These are phyloP conservation scores for Coptotermes formosanus DNA, from an alignment of 1,140 invertebrate species.

Conservation along the genomic window DNA sequence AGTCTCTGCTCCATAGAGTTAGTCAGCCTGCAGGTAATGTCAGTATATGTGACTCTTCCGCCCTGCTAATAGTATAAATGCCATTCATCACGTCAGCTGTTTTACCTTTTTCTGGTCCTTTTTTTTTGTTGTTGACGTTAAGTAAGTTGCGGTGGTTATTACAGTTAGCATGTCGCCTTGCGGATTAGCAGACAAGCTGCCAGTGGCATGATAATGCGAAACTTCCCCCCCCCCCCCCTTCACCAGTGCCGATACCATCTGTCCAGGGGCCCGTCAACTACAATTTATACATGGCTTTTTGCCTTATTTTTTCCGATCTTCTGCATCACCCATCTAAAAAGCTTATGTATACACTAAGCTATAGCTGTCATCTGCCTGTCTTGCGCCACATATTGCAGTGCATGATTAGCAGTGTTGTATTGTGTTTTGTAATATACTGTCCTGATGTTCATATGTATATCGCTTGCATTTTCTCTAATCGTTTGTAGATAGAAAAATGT, in stretches of 20 bases:
- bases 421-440: no score
- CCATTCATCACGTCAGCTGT: not conserved
- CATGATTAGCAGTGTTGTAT: not conserved
- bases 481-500: no score
- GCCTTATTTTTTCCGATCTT: conserved; percentile 11
- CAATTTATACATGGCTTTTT: conserved; percentile 25
- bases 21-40: no score
- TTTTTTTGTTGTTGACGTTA: not conserved
- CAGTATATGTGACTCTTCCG: no score
- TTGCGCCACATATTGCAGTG: not conserved
- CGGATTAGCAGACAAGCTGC: not conserved
- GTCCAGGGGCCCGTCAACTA: not conserved
- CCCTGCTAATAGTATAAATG: no score
- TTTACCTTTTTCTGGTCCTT: not conserved
- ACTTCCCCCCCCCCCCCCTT: not conserved
- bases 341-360: not conserved
- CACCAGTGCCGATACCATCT: conserved; percentile 1
- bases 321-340: not conserved
- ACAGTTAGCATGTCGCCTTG: not conserved
- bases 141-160: not conserved
- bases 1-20: no score
- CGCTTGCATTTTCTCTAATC: no score
- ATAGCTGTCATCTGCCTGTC: conserved; percentile 6
- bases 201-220: not conserved
- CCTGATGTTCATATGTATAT: no score